These are phyloP conservation scores for Macquaria australasica DNA, from an alignment of 2,113 vertebrate species.

Conservation along the genomic window DNA sequence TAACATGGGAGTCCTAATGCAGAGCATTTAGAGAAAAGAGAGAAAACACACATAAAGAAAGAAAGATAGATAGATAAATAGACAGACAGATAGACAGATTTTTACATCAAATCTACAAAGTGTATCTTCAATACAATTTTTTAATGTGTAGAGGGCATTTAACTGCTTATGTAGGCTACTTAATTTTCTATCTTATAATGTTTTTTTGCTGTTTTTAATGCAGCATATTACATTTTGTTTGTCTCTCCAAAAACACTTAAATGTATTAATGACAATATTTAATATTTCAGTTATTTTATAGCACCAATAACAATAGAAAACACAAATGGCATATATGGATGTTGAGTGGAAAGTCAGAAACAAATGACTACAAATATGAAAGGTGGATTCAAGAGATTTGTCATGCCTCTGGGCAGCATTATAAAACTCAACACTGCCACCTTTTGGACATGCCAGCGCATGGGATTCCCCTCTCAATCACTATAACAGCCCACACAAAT, in stretches of 20 bases:
- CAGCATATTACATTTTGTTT: not conserved
- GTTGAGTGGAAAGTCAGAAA: not conserved
- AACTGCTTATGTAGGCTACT: not conserved
- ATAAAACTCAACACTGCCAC: constrained; percentile 95
- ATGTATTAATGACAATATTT: not conserved
- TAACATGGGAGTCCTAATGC: not conserved
- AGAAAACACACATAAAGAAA: not conserved
- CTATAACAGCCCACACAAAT: no score
- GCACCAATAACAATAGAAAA: not conserved
- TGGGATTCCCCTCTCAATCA: constrained; percentile 18
- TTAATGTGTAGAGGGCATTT: not conserved
- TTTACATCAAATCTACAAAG: not conserved
- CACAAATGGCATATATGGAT: not conserved
- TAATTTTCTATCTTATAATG: not conserved
- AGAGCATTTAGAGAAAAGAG: not conserved
- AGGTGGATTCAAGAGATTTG: constrained; percentile 31
- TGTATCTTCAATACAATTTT: not conserved
- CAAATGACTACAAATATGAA: constrained; percentile 20
- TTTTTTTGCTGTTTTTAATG: not conserved
- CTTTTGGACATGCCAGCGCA: constrained; percentile 86
- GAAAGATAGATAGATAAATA: not conserved
- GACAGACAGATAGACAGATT: constrained; percentile 26
- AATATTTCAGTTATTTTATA: not conserved
- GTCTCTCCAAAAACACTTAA: not conserved
- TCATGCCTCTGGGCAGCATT: constrained; percentile 40